Evolutionary conservation across 2,113 vertebrate species (phyloP), one percentile per base, ranked within the genome.

Genomic region (Chionodraco myersi): DNA sequence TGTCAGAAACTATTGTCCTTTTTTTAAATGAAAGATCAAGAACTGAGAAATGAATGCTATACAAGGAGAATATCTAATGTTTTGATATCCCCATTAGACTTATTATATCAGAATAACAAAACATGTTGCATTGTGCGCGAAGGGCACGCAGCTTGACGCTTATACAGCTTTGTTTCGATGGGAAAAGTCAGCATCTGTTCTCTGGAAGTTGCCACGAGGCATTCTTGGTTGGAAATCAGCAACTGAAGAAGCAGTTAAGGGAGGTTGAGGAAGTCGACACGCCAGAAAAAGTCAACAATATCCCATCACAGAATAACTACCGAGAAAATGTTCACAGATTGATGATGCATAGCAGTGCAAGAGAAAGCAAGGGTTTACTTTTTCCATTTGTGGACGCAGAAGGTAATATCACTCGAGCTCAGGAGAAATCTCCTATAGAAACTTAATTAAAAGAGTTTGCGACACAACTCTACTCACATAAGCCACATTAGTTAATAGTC

Each of bases 111-210:
- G 68, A 77, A 79, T 65, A 75, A 86, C 30, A 80, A 68, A 82
- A 80, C 58, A 21, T 36, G 62, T 77, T 73, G 77, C 63, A 44
- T 71, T 69, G 7, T 51, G 56, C 60, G 68, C 14, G 74, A 86
- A 83, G 74, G 67, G 58, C 77, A 60, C 57, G 34, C 69, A 74
- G 84, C 84, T 82, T 77, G 81, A 85, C 57, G 66, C 68, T 83
- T 85, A 77, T 83, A 75, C 86, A 68, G 54, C 66, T 62, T 64
- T 23, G 79, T 70, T 80, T 77, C 72, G 18, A 4, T 57, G 73
- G 72, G 75, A 77, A 67, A 79, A 69, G 75, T 76, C 76, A 56
- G 77, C 83, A 72, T 87, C 76, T 89, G 80, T 66, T 92, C 71
- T 21, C 34, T 74, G 59, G 41, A 69, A 76, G 73, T 71, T 58